phyloP scores from a whole-genome alignment of 2,797 vertebrate species.

The Rachycentron canadum region DNA sequence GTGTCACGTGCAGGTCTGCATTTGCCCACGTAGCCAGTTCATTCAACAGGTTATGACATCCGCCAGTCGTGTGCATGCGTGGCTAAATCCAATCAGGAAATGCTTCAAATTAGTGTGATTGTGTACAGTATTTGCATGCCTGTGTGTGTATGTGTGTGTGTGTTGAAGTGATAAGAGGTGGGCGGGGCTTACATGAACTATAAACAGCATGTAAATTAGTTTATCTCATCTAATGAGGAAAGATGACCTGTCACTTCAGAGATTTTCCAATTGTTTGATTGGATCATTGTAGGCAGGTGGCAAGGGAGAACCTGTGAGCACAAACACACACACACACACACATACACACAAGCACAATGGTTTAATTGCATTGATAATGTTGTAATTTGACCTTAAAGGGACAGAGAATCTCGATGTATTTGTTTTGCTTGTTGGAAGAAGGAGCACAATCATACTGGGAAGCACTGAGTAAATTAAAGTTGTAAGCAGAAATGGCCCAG shows the following conservation, averaged over 20 bases:
- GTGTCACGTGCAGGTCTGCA: constrained; percentile 4
- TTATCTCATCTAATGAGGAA: constrained; percentile 69
- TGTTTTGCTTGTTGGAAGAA: constrained; percentile 24
- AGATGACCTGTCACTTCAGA: constrained; percentile 51
- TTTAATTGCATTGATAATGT: constrained; percentile 52
- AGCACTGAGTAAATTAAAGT: constrained; percentile 27
- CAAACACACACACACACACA: constrained; percentile 10
- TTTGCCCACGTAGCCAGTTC: background rate
- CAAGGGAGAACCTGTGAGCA: background rate
- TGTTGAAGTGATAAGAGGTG: constrained; percentile 16
- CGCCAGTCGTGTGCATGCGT: background rate
- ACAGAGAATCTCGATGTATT: constrained; percentile 4
- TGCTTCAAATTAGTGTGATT: constrained; percentile 31
- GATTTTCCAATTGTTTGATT: constrained; percentile 52
- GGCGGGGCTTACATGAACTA: constrained; percentile 51
- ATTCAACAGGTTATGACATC: background rate
- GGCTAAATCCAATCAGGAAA: constrained; percentile 60
- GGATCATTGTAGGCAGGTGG: constrained; percentile 27
- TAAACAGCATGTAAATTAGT: constrained; percentile 66
- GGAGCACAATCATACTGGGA: constrained; percentile 13
- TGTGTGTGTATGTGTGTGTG: constrained; percentile 23
- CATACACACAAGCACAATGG: background rate
- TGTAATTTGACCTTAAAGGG: constrained; percentile 35
- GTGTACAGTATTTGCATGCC: constrained; percentile 19
- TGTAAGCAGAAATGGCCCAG: constrained; percentile 25